Evolutionary conservation across 2,888 invertebrate species (phyloP).

Genomic region (Scelioninae gen. 1): DNA sequence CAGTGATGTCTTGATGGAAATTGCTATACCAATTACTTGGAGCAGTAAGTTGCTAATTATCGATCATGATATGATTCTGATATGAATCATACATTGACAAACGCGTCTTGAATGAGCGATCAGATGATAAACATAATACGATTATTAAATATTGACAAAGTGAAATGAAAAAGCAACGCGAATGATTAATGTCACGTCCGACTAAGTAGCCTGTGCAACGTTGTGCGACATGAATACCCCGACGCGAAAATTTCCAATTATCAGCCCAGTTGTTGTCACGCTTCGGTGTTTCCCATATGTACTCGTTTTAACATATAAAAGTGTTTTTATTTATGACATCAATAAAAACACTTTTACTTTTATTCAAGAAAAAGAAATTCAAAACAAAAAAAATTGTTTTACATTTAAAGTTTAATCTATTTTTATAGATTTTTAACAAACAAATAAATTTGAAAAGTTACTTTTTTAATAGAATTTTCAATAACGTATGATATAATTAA

Average conservation of each 20-base stretch:
- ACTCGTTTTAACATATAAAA: neutral
- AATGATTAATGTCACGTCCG: conserved; percentile 25
- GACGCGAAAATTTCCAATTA: conserved; percentile 35
- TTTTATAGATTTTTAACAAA: too few relatives aligned
- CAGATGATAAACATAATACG: neutral
- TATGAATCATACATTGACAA: too few relatives aligned
- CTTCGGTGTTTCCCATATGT: conserved; percentile 9
- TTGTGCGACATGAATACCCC: conserved; percentile 13
- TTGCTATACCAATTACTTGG: neutral
- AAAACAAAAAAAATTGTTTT: neutral
- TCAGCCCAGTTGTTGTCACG: conserved; percentile 22
- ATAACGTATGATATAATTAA: too few relatives aligned
- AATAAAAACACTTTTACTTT: neutral
- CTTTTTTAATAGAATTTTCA: too few relatives aligned
- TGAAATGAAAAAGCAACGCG: conserved; percentile 18
- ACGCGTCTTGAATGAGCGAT: neutral
- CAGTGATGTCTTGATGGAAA: neutral
- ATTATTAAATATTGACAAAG: conserved; percentile 11
- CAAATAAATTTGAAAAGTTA: too few relatives aligned
- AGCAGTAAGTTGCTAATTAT: neutral
- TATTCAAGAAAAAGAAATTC: too few relatives aligned
- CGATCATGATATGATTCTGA: neutral
- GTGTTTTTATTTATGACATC: neutral
- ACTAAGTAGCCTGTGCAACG: conserved; percentile 11
- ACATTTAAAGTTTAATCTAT: too few relatives aligned